A percentile compares a stretch with the other conserved stretches of the same genome.
Conservation (phyloP, 1,140 invertebrate species). For the Megalopta genalis region DNA sequence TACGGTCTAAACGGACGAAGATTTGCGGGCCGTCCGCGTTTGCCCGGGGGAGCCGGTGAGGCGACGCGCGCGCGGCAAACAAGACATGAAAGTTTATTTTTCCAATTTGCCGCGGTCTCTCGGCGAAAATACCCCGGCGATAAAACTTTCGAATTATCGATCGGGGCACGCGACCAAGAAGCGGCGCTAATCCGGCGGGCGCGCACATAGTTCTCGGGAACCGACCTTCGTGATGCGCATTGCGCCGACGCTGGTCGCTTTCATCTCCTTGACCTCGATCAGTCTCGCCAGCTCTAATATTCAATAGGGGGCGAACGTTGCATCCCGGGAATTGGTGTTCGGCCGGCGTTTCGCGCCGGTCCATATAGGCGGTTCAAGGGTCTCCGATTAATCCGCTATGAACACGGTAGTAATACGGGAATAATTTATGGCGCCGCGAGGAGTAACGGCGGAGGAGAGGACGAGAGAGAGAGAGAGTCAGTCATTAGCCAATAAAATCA, state of each 20-base stretch:
- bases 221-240: slow-evolving; percentile 22
- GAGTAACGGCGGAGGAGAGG: not conserved
- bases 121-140: too few relatives aligned
- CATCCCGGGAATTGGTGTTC: slow-evolving; percentile 17
- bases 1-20: too few relatives aligned
- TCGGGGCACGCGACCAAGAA: not conserved
- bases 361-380: slow-evolving; percentile 34
- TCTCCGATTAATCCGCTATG: slow-evolving; percentile 43
- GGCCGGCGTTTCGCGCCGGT: not conserved
- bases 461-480: not conserved
- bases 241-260: not conserved
- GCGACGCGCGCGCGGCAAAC: too few relatives aligned
- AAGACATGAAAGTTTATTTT: too few relatives aligned
- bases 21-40: too few relatives aligned
- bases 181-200: not conserved
- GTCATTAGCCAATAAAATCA: too few relatives aligned
- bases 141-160: not conserved
- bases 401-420: slow-evolving; percentile 57
- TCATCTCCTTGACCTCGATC: slow-evolving; percentile 45
- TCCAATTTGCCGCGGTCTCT: too few relatives aligned
- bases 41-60: too few relatives aligned
- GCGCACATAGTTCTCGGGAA: not conserved
- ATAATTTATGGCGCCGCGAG: slow-evolving; percentile 62
- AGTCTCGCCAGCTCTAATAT: not conserved
- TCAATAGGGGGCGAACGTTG: slow-evolving; percentile 10